Conservation (phyloP, 2,113 vertebrate genomes). For the Ailurus styani region DNA sequence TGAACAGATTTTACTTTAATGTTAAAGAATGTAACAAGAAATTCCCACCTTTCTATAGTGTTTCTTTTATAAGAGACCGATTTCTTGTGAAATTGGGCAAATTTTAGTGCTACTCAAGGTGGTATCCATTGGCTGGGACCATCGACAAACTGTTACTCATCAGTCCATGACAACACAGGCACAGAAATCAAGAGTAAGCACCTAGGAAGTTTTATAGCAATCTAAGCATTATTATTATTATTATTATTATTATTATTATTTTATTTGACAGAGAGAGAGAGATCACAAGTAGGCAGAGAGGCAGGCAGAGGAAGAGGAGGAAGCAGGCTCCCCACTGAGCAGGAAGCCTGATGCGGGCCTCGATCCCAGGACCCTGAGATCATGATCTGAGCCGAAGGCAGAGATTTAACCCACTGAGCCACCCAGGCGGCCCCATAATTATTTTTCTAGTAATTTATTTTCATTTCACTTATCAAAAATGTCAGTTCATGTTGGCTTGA, state of each 20-base stretch:
- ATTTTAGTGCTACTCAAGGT: neutral
- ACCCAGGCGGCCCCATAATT: no score
- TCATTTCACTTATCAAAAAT: neutral
- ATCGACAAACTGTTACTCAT: neutral
- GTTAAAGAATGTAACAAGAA: neutral
- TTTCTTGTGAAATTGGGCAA: neutral
- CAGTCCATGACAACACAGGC: neutral
- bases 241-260: neutral
- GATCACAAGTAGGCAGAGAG: no score
- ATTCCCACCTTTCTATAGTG: neutral
- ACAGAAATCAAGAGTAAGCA: neutral
- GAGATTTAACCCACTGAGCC: no score
- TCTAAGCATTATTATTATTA: neutral
- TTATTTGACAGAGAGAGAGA: no score
- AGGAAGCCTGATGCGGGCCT: no score
- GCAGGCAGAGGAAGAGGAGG: no score
- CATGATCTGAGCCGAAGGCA: no score
- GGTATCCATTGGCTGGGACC: neutral
- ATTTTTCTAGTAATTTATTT: conserved; percentile 20
- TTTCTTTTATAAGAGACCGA: neutral
- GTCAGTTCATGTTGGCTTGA: neutral
- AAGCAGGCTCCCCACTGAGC: no score
- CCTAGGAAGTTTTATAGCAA: neutral
- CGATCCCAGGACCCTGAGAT: no score
- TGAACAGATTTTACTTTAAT: neutral